These are phyloP conservation scores for Corydoras sp. DNA, from an alignment of 2,113 vertebrate species.

Conservation along the genomic window DNA sequence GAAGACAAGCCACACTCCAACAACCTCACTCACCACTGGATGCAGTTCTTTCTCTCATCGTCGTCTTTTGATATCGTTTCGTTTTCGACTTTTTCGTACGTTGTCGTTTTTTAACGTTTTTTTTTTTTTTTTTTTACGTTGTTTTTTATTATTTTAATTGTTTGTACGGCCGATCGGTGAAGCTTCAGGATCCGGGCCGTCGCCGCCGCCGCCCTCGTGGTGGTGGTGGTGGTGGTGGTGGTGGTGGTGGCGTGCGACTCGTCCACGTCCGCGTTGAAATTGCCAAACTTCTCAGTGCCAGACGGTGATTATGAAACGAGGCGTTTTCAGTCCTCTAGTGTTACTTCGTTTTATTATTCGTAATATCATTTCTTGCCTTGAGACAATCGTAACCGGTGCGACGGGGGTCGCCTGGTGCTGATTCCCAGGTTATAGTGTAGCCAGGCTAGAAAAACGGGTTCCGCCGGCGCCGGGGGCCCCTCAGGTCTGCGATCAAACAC, in stretches of 20 bases:
- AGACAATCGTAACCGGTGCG: constrained; percentile 63
- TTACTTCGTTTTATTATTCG: no score
- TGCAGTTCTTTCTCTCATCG: constrained; percentile 43
- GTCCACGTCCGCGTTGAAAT: constrained; percentile 28
- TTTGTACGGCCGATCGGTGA: constrained; percentile 56
- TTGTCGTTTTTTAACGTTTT: constrained; percentile 20
- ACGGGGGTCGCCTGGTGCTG: constrained; percentile 30
- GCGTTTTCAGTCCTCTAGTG: constrained; percentile 22
- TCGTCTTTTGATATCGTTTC: constrained; percentile 46
- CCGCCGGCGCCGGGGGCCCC: constrained; percentile 37
- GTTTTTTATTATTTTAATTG: constrained; percentile 48
- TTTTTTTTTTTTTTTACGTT: constrained; percentile 51
- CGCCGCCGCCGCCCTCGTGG: constrained; percentile 36
- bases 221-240: no score
- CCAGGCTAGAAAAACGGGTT: constrained; percentile 46
- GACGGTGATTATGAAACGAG: constrained; percentile 36
- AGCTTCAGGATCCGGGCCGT: constrained; percentile 53
- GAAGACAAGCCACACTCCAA: constrained; percentile 65
- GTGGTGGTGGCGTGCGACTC: no score
- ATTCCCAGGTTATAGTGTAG: constrained; percentile 29
- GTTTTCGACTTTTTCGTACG: constrained; percentile 31
- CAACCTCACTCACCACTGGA: constrained; percentile 60
- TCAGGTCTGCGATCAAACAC: constrained; percentile 41
- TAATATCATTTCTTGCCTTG: constrained; percentile 55
- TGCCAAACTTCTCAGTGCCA: constrained; percentile 65